These are phyloP conservation scores for Coregonus sp. DNA, from an alignment of 2,797 vertebrate species.

Conservation along the genomic window DNA sequence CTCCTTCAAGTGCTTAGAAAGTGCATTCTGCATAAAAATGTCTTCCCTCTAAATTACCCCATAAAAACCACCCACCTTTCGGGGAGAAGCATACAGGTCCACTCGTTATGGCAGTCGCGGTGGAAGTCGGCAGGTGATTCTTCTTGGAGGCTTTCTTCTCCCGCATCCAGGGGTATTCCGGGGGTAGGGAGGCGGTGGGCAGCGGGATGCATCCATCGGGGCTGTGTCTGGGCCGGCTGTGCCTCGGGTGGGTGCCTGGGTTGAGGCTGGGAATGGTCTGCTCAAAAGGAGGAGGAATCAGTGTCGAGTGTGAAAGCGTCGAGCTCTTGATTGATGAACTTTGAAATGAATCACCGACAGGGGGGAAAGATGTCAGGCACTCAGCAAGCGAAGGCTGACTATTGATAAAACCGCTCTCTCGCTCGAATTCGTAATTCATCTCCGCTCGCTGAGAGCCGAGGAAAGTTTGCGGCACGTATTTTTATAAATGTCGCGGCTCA, in stretches of 20 bases:
- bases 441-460: conserved; percentile 86
- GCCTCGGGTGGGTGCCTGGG: conserved; percentile 96
- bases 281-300: conserved; percentile 99
- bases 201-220: conserved; percentile 91
- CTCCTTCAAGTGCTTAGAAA: background rate
- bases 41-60: conserved; percentile 35
- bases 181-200: conserved; percentile 90
- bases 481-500: conserved; percentile 88
- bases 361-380: conserved; percentile 99
- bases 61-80: conserved; percentile 84
- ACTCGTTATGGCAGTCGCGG: conserved; percentile 79
- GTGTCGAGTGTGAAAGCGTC: conserved; percentile 99
- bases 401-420: conserved; percentile 99
- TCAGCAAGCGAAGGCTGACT: conserved; percentile 99
- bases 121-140: conserved; percentile 83
- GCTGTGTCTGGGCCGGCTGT: conserved; percentile 95
- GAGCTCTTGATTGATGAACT: conserved; percentile 99
- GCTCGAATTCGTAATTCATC: conserved; percentile 99
- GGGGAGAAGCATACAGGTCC: conserved; percentile 92
- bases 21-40: conserved; percentile 1
- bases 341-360: conserved; percentile 99
- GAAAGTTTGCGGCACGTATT: conserved; percentile 94
- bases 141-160: conserved; percentile 99
- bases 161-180: conserved; percentile 99
- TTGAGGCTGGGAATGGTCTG: conserved; percentile 99